Evolutionary conservation across 1,140 invertebrate species (phyloP).

Genomic region (Drosophila watanabei): DNA sequence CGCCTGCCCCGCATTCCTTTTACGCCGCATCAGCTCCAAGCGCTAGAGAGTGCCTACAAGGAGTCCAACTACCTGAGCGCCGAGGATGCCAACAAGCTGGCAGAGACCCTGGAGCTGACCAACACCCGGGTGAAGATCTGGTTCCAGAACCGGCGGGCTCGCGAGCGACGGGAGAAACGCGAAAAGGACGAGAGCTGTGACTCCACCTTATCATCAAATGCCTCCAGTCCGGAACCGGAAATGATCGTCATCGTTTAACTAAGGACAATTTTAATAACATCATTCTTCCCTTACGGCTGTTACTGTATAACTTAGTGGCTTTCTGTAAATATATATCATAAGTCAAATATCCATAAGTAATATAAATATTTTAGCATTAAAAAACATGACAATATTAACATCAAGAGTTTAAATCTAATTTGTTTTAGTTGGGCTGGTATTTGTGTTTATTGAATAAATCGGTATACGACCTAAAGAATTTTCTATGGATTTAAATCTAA

Average conservation of each 20-base stretch:
- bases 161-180: constrained; percentile 89
- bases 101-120: constrained; percentile 85
- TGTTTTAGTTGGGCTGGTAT: not conserved
- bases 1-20: constrained; percentile 86
- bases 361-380: not conserved
- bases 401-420: not conserved
- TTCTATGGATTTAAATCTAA: not conserved
- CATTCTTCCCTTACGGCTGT: constrained; percentile 25
- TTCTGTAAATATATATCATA: constrained; percentile 32
- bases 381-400: not conserved
- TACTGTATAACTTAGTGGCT: constrained; percentile 39
- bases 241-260: constrained; percentile 56
- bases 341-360: not conserved
- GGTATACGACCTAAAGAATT: too few relatives aligned
- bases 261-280: not conserved
- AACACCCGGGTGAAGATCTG: constrained; percentile 91
- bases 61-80: constrained; percentile 86
- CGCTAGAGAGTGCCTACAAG: constrained; percentile 86
- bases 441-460: not conserved
- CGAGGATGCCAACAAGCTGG: constrained; percentile 86
- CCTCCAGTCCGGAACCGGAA: constrained; percentile 83
- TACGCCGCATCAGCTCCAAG: constrained; percentile 85
- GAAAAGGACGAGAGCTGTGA: constrained; percentile 81
- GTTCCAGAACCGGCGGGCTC: constrained; percentile 92
- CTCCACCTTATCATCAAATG: constrained; percentile 80